Percentiles rank a stretch among this genome's conserved stretches.
phyloP scores from a whole-genome alignment of 30 jellyfish, hydroid and myxozoan genomes.

The Mastigias papua region DNA sequence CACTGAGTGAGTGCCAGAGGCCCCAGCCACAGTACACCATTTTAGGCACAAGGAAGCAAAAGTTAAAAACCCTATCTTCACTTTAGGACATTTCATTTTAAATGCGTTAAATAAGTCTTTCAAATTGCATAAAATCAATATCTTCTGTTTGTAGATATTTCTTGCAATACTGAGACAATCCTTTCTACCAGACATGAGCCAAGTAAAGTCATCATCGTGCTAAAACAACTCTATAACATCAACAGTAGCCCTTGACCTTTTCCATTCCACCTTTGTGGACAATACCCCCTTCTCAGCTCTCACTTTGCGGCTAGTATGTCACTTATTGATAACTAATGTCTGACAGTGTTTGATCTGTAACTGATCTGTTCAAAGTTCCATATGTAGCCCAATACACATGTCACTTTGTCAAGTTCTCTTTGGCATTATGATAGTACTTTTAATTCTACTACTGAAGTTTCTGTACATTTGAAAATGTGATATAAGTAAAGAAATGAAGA shows the following conservation, averaged over 20 bases:
- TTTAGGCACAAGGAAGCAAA: constrained; percentile 81
- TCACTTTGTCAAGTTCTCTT: no score
- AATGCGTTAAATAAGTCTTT: constrained; percentile 63
- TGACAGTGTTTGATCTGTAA: no score
- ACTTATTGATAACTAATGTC: no score
- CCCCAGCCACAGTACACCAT: constrained; percentile 81
- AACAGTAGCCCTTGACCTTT: not conserved
- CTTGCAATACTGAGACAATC: constrained; percentile 65
- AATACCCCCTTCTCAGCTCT: not conserved
- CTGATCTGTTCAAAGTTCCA: no score
- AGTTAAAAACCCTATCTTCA: constrained; percentile 72
- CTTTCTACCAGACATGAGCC: constrained; percentile 75
- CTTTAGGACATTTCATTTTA: constrained; percentile 44
- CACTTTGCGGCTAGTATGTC: no score
- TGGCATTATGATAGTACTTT: no score
- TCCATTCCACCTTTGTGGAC: not conserved
- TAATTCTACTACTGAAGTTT: no score
- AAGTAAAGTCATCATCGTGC: constrained; percentile 75
- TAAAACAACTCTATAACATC: constrained; percentile 28
- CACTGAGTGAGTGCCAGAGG: constrained; percentile 87
- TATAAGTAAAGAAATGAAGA: no score
- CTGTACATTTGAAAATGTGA: no score
- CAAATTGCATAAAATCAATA: constrained; percentile 74
- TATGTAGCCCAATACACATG: no score
- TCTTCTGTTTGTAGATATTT: constrained; percentile 46